Conservation (phyloP, 2,888 invertebrate species). For the Diplolepis rosae region DNA sequence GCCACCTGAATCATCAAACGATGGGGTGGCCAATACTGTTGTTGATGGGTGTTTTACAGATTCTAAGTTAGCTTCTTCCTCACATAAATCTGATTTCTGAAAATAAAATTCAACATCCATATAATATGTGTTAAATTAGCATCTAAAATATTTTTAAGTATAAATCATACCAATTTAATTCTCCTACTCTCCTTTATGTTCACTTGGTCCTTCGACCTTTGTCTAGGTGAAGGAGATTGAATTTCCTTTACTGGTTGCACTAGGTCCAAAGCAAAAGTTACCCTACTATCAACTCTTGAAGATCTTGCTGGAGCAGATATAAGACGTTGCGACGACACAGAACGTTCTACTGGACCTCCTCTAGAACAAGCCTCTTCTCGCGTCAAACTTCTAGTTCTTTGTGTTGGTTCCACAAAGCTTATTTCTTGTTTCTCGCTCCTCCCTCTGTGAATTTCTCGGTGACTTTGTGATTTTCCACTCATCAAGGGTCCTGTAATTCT, state of each 20-base stretch:
- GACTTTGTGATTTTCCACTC: slow-evolving; percentile 67
- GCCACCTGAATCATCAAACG: slow-evolving; percentile 53
- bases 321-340: slow-evolving; percentile 63
- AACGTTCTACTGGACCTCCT: slow-evolving; percentile 57
- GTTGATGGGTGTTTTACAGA: slow-evolving; percentile 2
- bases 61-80: neutral
- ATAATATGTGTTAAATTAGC: neutral
- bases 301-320: slow-evolving; percentile 51
- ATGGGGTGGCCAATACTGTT: slow-evolving; percentile 47
- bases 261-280: slow-evolving; percentile 65
- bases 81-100: neutral
- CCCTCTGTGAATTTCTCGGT: slow-evolving; percentile 66
- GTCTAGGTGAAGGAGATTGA: slow-evolving; percentile 51
- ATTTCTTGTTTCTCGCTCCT: slow-evolving; percentile 66
- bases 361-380: slow-evolving; percentile 62
- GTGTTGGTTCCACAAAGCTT: slow-evolving; percentile 59
- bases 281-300: slow-evolving; percentile 67
- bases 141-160: neutral
- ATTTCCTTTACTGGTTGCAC: slow-evolving; percentile 53
- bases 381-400: slow-evolving; percentile 69
- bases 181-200: neutral
- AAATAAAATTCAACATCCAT: neutral
- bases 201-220: slow-evolving; percentile 41
- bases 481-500: slow-evolving; percentile 65
- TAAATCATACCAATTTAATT: neutral